phyloP scores from a whole-genome alignment of 53 echinoderm and acorn worm genomes.

The Glandiceps talaboti region DNA sequence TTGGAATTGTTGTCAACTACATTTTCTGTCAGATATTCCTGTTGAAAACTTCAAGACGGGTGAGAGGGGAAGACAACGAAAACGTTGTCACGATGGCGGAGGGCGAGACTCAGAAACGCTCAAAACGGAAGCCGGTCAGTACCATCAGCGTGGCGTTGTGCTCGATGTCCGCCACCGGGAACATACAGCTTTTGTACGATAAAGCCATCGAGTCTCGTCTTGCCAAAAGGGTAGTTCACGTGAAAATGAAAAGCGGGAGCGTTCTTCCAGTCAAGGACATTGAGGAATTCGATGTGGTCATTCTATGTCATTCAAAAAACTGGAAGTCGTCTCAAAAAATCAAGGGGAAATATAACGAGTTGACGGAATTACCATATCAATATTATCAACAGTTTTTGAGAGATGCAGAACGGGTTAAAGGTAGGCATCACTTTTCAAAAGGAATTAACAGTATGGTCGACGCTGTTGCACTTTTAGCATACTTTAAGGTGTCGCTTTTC shows the following conservation, averaged over 20 bases:
- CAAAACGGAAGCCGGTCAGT: background rate
- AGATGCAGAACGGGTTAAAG: background rate
- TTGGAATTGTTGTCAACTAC: too few relatives aligned
- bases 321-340: background rate
- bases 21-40: too few relatives aligned
- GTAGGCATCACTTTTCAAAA: too few relatives aligned
- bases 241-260: background rate
- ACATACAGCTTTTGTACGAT: background rate
- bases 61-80: background rate
- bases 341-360: background rate
- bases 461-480: too few relatives aligned
- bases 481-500: too few relatives aligned
- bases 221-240: background rate
- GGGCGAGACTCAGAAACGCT: too few relatives aligned
- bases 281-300: background rate
- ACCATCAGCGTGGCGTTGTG: background rate
- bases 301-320: background rate
- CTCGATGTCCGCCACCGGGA: background rate
- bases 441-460: too few relatives aligned
- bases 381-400: background rate
- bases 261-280: background rate
- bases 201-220: background rate
- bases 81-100: too few relatives aligned
- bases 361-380: background rate
- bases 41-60: background rate